These are phyloP conservation scores for Chamaea fasciata DNA, from an alignment of 2,113 vertebrate species.

Conservation along the genomic window DNA sequence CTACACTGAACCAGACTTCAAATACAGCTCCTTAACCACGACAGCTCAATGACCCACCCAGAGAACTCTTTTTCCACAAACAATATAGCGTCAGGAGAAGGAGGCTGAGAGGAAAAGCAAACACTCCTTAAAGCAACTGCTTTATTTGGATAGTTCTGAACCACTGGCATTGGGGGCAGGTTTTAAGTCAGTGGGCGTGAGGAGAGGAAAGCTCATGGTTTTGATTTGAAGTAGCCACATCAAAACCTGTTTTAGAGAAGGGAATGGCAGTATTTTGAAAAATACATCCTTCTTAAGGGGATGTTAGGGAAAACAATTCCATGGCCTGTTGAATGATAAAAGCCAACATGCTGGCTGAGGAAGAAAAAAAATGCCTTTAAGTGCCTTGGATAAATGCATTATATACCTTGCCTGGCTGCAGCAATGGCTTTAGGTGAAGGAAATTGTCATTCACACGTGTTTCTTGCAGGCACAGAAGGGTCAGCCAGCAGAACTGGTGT, in stretches of 20 bases:
- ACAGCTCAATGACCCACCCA: conserved; percentile 48
- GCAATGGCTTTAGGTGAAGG: not conserved
- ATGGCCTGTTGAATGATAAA: conserved; percentile 44
- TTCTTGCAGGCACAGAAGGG: not conserved
- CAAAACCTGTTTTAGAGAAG: conserved; percentile 52
- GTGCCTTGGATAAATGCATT: not conserved
- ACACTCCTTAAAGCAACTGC: conserved; percentile 62
- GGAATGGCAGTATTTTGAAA: conserved; percentile 57
- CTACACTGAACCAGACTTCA: conserved; percentile 37
- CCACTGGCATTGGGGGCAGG: conserved; percentile 36
- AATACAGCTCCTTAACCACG: conserved; percentile 52
- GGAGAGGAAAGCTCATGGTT: conserved; percentile 57
- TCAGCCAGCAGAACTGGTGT: not conserved
- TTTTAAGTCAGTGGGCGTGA: conserved; percentile 41
- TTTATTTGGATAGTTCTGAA: conserved; percentile 72
- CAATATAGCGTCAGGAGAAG: conserved; percentile 44
- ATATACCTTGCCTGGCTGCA: not conserved
- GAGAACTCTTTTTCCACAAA: conserved; percentile 62
- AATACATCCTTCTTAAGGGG: conserved; percentile 55
- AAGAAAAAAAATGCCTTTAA: not conserved
- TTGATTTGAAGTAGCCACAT: conserved; percentile 71
- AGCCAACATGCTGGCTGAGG: not conserved
- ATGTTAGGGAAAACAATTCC: conserved; percentile 53
- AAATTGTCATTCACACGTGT: not conserved
- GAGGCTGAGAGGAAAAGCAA: conserved; percentile 58